Conservation (phyloP, 2,888 invertebrate species). For the Campoplex nolae region DNA sequence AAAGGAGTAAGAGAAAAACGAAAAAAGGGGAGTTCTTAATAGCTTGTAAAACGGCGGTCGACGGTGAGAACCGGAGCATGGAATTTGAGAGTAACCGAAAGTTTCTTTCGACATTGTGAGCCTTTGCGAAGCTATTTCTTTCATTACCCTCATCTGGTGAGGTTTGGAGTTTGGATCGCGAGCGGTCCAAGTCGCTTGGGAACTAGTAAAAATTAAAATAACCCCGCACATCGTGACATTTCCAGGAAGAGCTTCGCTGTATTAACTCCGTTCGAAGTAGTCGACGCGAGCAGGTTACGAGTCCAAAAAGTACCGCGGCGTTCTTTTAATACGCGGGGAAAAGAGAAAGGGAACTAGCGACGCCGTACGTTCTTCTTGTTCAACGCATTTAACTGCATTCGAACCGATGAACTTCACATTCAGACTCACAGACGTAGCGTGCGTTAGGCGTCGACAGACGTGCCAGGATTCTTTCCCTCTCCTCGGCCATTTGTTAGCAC, state of each 20-base stretch:
- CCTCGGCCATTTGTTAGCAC: slow-evolving; percentile 76
- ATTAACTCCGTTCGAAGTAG: slow-evolving; percentile 75
- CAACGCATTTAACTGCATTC: slow-evolving; percentile 44
- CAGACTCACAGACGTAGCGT: slow-evolving; percentile 34
- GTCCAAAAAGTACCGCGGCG: slow-evolving; percentile 55
- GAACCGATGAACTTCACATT: slow-evolving; percentile 40
- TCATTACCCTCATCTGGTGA: slow-evolving; percentile 69
- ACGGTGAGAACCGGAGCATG: slow-evolving; percentile 24
- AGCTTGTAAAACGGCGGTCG: slow-evolving; percentile 52
- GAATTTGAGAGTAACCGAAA: slow-evolving; percentile 13
- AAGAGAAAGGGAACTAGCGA: slow-evolving; percentile 8
- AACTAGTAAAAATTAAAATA: slow-evolving; percentile 74
- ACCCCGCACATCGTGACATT: slow-evolving; percentile 69
- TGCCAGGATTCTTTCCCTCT: slow-evolving; percentile 32
- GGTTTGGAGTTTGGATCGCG: slow-evolving; percentile 32
- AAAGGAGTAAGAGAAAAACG: not conserved
- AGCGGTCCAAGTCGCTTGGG: slow-evolving; percentile 46
- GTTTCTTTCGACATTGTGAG: slow-evolving; percentile 32
- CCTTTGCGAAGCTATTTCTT: slow-evolving; percentile 64
- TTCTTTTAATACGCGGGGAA: slow-evolving; percentile 66
- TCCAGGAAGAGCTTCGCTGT: slow-evolving; percentile 72
- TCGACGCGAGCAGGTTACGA: slow-evolving; percentile 72
- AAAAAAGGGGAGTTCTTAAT: slow-evolving; percentile 48
- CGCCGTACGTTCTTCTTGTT: slow-evolving; percentile 56
- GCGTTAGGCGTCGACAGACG: slow-evolving; percentile 47